Evolutionary conservation across 2,797 vertebrate species (phyloP).

Genomic region (Rhinogobio ventralis): DNA sequence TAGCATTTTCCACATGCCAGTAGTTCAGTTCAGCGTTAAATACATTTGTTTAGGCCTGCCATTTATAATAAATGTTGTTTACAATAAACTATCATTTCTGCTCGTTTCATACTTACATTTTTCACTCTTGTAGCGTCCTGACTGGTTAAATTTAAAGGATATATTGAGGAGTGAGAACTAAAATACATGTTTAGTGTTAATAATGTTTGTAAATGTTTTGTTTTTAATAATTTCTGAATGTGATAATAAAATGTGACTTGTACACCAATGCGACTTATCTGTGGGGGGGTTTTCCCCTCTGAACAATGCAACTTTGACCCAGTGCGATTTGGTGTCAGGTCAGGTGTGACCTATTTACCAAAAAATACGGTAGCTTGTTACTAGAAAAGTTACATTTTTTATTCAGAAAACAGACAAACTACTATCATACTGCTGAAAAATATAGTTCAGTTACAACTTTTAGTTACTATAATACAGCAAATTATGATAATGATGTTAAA

Average conservation of each 20-base stretch:
- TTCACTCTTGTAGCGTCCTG: not conserved
- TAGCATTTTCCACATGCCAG: not conserved
- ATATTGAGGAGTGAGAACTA: not conserved
- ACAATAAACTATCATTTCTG: not conserved
- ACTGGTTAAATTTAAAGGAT: not conserved
- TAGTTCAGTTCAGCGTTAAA: not conserved
- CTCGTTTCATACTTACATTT: not conserved
- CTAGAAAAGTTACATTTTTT: not conserved
- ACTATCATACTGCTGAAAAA: not conserved
- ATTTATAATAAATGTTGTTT: not conserved
- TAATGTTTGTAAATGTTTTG: not conserved
- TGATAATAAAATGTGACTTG: not conserved
- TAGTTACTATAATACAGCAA: slow-evolving; percentile 2
- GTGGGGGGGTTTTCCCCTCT: too few relatives aligned
- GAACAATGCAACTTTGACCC: not conserved
- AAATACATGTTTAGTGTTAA: not conserved
- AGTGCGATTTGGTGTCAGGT: not conserved
- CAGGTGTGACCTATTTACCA: not conserved
- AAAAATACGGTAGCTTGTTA: not conserved
- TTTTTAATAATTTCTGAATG: not conserved
- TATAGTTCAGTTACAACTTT: not conserved
- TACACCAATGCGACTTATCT: not conserved
- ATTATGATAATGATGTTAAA: not conserved
- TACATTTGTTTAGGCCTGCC: not conserved
- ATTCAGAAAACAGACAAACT: not conserved